phyloP scores from a whole-genome alignment of 2,797 vertebrate genomes.

The Jordanella pulchra region DNA sequence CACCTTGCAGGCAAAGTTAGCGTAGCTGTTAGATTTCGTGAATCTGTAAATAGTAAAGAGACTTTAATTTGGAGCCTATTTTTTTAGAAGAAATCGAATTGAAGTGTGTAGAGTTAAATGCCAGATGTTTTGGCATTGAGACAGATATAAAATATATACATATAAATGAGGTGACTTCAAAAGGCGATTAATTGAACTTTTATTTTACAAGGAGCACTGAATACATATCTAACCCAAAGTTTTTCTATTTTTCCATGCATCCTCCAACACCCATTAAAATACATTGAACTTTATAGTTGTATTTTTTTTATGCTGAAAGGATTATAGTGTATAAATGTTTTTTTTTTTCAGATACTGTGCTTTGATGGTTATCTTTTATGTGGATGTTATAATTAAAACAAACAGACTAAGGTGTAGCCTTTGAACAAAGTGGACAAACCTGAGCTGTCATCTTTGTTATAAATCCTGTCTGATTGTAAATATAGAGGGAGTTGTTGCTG shows the following conservation, averaged over 20 bases:
- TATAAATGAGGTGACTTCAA: no score
- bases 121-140: no score
- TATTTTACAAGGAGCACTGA: no score
- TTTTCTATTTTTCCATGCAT: not conserved
- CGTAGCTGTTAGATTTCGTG: no score
- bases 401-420: not conserved
- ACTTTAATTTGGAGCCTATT: no score
- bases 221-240: no score
- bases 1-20: no score
- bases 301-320: not conserved
- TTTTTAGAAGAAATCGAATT: no score
- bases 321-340: not conserved
- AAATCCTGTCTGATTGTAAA: not conserved
- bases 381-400: not conserved
- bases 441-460: not conserved
- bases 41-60: no score
- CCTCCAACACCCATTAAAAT: not conserved
- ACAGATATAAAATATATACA: no score
- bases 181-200: no score
- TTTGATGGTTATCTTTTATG: not conserved
- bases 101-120: no score
- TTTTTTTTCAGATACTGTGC: not conserved
- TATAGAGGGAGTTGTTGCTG: constrained; percentile 11
- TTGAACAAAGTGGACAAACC: not conserved
- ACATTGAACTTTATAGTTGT: not conserved